Conservation (phyloP, 2,113 vertebrate genomes). For the Motacilla tschutschensis region DNA sequence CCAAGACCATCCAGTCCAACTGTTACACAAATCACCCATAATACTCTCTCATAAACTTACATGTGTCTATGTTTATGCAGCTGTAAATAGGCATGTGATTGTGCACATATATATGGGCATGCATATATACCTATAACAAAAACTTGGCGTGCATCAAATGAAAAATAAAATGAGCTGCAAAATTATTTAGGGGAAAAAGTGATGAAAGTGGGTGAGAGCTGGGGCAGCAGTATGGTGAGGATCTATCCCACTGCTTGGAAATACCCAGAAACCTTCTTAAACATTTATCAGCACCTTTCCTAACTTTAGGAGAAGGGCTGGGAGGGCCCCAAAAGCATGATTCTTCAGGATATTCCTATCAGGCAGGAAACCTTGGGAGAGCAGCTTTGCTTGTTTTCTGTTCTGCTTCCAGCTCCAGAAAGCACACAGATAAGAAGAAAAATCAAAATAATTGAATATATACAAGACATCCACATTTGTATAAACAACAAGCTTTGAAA, state of each 20-base stretch:
- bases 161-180: background rate
- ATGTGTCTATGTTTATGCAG: background rate
- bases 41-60: background rate
- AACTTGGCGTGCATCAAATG: background rate
- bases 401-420: background rate
- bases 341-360: background rate
- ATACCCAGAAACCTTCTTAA: background rate
- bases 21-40: background rate
- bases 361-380: background rate
- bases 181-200: background rate
- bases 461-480: background rate
- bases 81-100: background rate
- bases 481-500: conserved; percentile 3
- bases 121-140: background rate
- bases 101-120: background rate
- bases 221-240: background rate
- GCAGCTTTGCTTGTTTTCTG: background rate
- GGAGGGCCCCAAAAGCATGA: background rate
- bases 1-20: background rate
- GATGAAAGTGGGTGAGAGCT: background rate
- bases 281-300: background rate
- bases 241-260: background rate
- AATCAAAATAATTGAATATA: background rate
- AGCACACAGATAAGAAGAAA: background rate
- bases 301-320: background rate